Evolutionary conservation across 2,113 vertebrate genomes (phyloP).

Genomic region (Chrysemys picta): DNA sequence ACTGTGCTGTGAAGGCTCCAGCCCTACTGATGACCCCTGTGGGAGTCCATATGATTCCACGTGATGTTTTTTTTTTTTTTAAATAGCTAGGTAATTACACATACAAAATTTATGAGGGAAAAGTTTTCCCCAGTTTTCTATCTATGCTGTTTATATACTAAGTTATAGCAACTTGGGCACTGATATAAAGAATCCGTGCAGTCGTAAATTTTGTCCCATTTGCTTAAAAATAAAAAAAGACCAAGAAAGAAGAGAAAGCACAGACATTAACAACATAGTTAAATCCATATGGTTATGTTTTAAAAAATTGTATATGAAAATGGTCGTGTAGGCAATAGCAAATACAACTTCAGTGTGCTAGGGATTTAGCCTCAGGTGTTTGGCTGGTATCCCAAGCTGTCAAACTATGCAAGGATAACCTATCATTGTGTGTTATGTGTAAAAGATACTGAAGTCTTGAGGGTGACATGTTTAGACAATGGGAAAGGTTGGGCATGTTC

Average conservation of each 20-base stretch:
- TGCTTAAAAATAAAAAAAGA: constrained; percentile 9
- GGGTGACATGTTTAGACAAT: constrained; percentile 43
- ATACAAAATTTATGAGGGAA: not conserved
- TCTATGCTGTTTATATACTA: accelerated
- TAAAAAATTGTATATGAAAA: constrained; percentile 39
- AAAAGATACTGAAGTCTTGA: constrained; percentile 8
- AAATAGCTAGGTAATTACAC: not conserved
- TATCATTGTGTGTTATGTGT: not conserved
- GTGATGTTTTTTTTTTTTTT: not conserved
- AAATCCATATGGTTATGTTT: constrained; percentile 46
- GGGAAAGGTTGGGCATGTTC: constrained; percentile 29
- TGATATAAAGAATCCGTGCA: not conserved
- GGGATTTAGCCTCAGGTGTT: constrained; percentile 57
- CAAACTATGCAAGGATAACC: constrained; percentile 28
- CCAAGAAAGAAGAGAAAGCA: not conserved
- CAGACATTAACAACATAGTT: constrained; percentile 31
- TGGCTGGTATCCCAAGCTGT: constrained; percentile 59
- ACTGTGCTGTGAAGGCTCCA: constrained; percentile 27
- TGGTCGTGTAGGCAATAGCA: constrained; percentile 47
- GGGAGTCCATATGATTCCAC: not conserved
- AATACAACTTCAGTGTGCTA: constrained; percentile 49
- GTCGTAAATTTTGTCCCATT: constrained; percentile 29
- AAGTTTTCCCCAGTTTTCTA: not conserved
- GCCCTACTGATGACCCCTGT: constrained; percentile 18
- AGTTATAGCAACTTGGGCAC: not conserved